Base-by-base conservation (phyloP, 1,140 invertebrate species). In the Procambarus clarkii region DNA sequence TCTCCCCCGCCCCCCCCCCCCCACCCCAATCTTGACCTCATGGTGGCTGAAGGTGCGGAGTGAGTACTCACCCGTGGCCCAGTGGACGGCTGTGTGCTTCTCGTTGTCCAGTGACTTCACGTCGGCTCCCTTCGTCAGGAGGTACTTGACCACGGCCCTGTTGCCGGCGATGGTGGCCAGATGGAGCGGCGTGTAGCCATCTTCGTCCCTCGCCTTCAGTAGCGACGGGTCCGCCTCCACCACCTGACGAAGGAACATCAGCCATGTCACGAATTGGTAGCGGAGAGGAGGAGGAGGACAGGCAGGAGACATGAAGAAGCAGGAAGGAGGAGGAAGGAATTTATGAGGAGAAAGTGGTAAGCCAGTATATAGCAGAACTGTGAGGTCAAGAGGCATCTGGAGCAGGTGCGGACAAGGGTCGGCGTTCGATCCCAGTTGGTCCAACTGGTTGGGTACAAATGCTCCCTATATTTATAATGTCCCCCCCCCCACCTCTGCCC, bases 61-160 rank as follows among this genome's bases (percentile, higher is more conserved):
- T 15, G 5, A 79, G 77, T 54, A 74, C 94, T 95, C 94, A 98
- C 98, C 98, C 93, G 98, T 98, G 4, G 99, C 98, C 99, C 99
- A 99, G 94, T 99, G 99, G 21, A 99, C 96, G n/a, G 98, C 97
- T 2, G 98, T 98, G 94, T 99, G 99, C 82, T 97, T 96, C 94
- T 99, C 98, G 94, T 98, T 96, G 94, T 99, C 99, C 84, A 97
- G 95, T 60, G 97, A 96, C 94, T 97, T 97, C 76, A 99, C 96
- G 94, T 99, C 97, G 13, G 98, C 98, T 46, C 97, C 96, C 89
- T 97, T 97, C 21, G 97, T 96, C 76, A 98, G 94, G 7, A 98
- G 95, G 48, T 97, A 97, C 85, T 97, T 97, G 76, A 98, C 97
- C 86, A 98, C 95, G 45, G 97, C 96, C 93, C 96, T 96, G 89